phyloP scores from a whole-genome alignment of 2,797 vertebrate genomes.

The Zenarchopterus dispar region DNA sequence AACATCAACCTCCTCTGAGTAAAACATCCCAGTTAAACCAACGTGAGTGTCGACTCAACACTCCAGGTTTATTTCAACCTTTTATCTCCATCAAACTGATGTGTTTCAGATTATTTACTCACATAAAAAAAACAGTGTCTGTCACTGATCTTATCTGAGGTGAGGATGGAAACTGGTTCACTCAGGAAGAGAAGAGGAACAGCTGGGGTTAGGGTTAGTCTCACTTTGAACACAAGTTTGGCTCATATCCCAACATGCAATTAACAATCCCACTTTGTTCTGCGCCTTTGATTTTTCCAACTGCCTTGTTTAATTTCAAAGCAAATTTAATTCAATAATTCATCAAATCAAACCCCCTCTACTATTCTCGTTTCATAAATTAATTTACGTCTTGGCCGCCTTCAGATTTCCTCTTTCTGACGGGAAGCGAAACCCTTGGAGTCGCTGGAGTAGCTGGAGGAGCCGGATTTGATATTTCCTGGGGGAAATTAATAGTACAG shows the following conservation, averaged over 20 bases:
- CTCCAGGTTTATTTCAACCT: no score
- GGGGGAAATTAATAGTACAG: constrained; percentile 78
- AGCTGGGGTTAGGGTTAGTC: constrained; percentile 1
- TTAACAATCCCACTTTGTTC: constrained; percentile 17
- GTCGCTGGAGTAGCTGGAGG: constrained; percentile 30
- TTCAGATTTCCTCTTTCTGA: constrained; percentile 27
- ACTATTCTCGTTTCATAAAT: constrained; percentile 45
- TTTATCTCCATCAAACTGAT: no score
- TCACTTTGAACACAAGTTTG: constrained; percentile 17
- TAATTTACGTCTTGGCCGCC: constrained; percentile 37
- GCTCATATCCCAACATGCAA: not conserved
- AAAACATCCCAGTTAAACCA: no score
- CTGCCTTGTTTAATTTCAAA: constrained; percentile 51
- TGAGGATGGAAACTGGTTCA: not conserved
- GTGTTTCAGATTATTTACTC: no score
- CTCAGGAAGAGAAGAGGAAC: not conserved
- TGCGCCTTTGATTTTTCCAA: constrained; percentile 1
- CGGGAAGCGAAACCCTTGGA: constrained; percentile 34
- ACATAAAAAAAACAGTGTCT: no score
- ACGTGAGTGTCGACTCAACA: no score
- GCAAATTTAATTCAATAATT: constrained; percentile 53
- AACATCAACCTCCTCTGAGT: no score
- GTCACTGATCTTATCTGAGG: no score
- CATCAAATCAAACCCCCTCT: constrained; percentile 18
- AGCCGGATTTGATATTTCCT: constrained; percentile 66